Evolutionary conservation across 1,140 invertebrate species (phyloP).

Genomic region (Drosophila mayri): DNA sequence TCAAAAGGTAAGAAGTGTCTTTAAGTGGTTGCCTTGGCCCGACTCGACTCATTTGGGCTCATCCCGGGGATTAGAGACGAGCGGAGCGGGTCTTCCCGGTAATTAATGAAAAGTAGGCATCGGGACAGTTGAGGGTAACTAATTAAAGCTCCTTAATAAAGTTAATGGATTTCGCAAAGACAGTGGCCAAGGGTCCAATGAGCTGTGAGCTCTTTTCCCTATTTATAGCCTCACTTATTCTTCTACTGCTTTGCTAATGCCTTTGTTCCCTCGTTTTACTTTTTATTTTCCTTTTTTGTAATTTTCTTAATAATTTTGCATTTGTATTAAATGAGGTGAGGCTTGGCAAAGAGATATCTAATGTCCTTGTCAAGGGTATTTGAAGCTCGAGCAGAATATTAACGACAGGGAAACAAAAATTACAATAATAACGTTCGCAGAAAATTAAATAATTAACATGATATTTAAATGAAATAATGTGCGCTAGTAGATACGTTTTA

Average conservation of each 20-base stretch:
- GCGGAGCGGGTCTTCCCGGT: constrained; percentile 53
- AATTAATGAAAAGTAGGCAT: constrained; percentile 78
- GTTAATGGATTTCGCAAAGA: constrained; percentile 64
- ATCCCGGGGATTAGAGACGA: constrained; percentile 47
- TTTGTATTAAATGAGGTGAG: constrained; percentile 30
- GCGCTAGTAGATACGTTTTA: not conserved
- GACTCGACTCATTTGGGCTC: constrained; percentile 32
- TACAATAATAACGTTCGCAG: not conserved
- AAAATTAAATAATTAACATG: not conserved
- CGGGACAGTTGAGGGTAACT: constrained; percentile 60
- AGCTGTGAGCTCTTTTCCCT: constrained; percentile 59
- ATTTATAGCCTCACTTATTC: constrained; percentile 43
- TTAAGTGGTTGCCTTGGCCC: constrained; percentile 42
- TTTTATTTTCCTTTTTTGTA: not conserved
- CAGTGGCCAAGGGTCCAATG: constrained; percentile 44
- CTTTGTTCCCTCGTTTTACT: not conserved
- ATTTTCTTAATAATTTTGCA: constrained; percentile 30
- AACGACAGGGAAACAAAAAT: not conserved
- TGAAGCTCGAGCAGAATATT: not conserved
- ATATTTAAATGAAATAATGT: not conserved
- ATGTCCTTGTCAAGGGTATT: constrained; percentile 19
- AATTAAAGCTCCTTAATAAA: constrained; percentile 79
- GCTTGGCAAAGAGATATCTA: not conserved
- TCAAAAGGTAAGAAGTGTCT: constrained; percentile 75
- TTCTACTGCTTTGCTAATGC: constrained; percentile 27